phyloP scores from a whole-genome alignment of 2,888 invertebrate genomes.

The Ichneumoninae sp. region DNA sequence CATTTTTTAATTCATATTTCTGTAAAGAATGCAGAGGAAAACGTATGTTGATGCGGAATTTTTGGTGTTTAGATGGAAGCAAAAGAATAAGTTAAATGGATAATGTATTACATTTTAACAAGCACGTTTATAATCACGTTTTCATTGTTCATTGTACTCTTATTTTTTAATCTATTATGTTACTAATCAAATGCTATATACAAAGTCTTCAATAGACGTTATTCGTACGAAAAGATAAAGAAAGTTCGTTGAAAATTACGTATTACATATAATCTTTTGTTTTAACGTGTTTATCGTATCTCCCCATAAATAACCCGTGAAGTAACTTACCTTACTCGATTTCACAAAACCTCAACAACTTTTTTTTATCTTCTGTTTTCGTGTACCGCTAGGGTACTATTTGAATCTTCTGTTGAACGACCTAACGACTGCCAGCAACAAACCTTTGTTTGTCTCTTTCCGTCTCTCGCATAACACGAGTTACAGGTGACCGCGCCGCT shows the following conservation, averaged over 20 bases:
- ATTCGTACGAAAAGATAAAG: neutral
- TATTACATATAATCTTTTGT: too few species aligned
- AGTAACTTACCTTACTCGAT: too few species aligned
- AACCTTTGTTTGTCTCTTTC: neutral
- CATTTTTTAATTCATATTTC: too few species aligned
- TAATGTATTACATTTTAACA: constrained; percentile 9
- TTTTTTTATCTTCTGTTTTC: too few species aligned
- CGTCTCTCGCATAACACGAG: neutral
- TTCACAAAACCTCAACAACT: too few species aligned
- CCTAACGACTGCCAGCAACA: neutral
- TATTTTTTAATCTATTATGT: neutral
- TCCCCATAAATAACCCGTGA: too few species aligned
- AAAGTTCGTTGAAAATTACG: too few species aligned
- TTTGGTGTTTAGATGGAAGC: neutral
- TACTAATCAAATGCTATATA: neutral
- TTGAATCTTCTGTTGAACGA: neutral
- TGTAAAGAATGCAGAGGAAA: too few species aligned
- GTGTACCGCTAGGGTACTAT: too few species aligned
- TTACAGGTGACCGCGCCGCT: constrained; percentile 9
- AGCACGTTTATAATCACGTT: constrained; percentile 1
- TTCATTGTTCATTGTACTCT: constrained; percentile 2
- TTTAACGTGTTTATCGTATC: too few species aligned
- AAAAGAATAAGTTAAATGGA: constrained; percentile 17
- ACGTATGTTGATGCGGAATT: constrained; percentile 11
- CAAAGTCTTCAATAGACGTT: neutral